phyloP scores from a whole-genome alignment of 2,888 invertebrate genomes.

The Hecatera dysodea region DNA sequence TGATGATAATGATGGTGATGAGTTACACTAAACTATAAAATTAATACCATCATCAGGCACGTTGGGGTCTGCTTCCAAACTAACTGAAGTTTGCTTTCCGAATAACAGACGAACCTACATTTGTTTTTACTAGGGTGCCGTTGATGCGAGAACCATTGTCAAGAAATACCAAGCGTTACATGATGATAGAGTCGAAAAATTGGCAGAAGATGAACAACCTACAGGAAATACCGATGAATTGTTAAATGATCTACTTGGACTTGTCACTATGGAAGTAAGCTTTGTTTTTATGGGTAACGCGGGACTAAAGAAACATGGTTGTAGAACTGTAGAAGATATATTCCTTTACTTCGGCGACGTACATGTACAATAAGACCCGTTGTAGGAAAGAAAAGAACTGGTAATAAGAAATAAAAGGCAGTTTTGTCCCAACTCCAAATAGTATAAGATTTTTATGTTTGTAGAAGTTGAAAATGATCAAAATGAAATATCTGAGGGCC shows the following conservation, averaged over 20 bases:
- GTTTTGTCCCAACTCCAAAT: background rate
- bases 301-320: no score
- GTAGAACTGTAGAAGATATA: no score
- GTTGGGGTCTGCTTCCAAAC: background rate
- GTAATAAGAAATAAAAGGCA: background rate
- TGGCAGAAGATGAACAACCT: background rate
- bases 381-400: background rate
- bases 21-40: background rate
- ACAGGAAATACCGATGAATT: background rate
- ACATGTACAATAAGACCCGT: background rate
- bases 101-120: background rate
- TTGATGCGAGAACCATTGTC: constrained; percentile 6
- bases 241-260: constrained; percentile 23
- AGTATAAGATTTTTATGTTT: background rate
- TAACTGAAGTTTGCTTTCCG: background rate
- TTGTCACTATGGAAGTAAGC: constrained; percentile 38
- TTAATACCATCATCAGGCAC: background rate
- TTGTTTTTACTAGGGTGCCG: constrained; percentile 8
- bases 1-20: no score
- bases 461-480: background rate
- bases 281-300: background rate
- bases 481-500: no score
- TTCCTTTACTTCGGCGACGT: no score
- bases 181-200: background rate
- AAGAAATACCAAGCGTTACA: background rate